Conservation (phyloP, 2,888 invertebrate genomes). For the Therioaphis trifolii region DNA sequence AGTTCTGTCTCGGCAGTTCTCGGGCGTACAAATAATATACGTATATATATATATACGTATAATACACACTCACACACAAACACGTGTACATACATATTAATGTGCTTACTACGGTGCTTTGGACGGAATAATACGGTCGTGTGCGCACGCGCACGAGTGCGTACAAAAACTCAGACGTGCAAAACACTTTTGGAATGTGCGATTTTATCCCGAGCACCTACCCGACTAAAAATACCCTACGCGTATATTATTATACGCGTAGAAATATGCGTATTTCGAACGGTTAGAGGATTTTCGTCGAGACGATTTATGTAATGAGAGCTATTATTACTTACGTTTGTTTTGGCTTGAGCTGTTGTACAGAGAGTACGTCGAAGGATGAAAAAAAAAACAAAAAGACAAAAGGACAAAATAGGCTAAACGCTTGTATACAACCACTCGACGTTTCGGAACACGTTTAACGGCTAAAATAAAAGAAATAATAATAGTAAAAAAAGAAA, state of each 20-base stretch:
- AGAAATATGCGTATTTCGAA: background rate
- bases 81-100: background rate
- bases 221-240: too few species aligned
- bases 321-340: background rate
- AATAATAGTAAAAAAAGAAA: background rate
- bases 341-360: background rate
- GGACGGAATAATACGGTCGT: background rate
- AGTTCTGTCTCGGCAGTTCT: background rate
- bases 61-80: background rate
- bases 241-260: too few species aligned
- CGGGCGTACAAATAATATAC: background rate
- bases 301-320: background rate
- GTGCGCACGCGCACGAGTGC: background rate
- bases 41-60: background rate
- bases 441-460: background rate
- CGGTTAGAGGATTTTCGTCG: too few species aligned
- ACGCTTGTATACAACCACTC: background rate
- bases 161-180: background rate
- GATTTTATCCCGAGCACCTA: background rate
- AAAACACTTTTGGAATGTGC: background rate
- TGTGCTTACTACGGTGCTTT: background rate
- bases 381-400: background rate
- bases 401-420: background rate
- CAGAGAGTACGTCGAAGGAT: too few species aligned
- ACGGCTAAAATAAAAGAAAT: background rate